Evolutionary conservation across 2,797 vertebrate genomes (phyloP).

Genomic region (Girardinus metallicus): DNA sequence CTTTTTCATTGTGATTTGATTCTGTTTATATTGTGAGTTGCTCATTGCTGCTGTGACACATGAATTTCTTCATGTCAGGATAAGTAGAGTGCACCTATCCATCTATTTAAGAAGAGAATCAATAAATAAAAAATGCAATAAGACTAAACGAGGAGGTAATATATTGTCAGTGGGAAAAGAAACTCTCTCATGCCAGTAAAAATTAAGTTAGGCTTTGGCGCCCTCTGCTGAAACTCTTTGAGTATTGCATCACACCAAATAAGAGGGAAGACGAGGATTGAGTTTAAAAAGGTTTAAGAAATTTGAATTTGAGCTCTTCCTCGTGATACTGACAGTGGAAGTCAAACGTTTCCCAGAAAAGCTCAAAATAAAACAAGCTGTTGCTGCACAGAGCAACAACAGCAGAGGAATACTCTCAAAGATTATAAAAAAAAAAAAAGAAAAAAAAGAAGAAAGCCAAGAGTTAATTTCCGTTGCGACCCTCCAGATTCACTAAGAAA

Average conservation of each 20-base stretch:
- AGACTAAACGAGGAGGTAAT: not conserved
- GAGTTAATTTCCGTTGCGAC: not conserved
- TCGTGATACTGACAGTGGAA: not conserved
- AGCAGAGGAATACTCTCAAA: not conserved
- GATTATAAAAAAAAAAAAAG: not conserved
- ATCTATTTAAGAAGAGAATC: not conserved
- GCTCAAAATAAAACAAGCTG: not conserved
- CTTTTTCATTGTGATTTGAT: too few species aligned
- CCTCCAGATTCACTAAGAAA: not conserved
- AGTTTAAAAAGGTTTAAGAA: constrained; percentile 20
- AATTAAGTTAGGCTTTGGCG: constrained; percentile 42
- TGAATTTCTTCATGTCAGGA: too few species aligned
- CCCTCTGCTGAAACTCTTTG: constrained; percentile 65
- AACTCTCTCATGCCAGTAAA: not conserved
- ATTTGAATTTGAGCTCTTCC: not conserved
- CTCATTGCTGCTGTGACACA: too few species aligned
- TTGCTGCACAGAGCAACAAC: not conserved
- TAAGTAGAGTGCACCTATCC: too few species aligned
- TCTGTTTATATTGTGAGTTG: too few species aligned
- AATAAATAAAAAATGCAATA: not conserved
- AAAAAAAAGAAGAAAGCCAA: not conserved
- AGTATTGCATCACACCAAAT: constrained; percentile 37
- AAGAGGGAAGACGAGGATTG: not conserved
- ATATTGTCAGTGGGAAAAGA: not conserved
- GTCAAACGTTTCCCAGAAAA: not conserved